Evolutionary conservation across 2,888 invertebrate species (phyloP).

Genomic region (Caenorhabditis zanzibari): DNA sequence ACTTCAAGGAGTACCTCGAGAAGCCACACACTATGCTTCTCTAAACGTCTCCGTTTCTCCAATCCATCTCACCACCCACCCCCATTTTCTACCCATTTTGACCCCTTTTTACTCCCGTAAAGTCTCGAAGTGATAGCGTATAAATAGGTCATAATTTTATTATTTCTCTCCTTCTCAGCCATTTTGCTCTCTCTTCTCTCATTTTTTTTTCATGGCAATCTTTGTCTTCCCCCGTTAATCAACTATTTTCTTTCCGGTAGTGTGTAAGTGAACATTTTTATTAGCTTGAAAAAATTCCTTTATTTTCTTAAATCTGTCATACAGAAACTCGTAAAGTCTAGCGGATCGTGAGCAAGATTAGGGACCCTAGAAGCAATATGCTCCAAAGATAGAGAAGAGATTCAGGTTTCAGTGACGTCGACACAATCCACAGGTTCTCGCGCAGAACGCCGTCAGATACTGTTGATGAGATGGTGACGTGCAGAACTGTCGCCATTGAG

Average conservation of each 20-base stretch:
- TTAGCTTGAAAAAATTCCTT: constrained; percentile 13
- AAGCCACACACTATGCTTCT: constrained; percentile 95
- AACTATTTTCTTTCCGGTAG: constrained; percentile 40
- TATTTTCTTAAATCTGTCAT: constrained; percentile 41
- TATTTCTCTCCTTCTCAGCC: constrained; percentile 9
- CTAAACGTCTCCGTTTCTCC: constrained; percentile 85
- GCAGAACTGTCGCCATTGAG: constrained; percentile 76
- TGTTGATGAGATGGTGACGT: constrained; percentile 64
- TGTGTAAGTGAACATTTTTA: constrained; percentile 27
- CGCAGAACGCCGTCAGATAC: constrained; percentile 66
- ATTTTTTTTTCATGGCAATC: constrained; percentile 23
- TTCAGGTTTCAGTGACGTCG: constrained; percentile 29
- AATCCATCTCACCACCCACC: constrained; percentile 17
- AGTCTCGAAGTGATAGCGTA: constrained; percentile 57
- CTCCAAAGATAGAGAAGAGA: constrained; percentile 21
- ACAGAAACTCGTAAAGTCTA: constrained; percentile 56
- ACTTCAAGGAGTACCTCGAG: constrained; percentile 92
- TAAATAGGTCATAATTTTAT: constrained; percentile 60
- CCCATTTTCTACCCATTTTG: constrained; percentile 24
- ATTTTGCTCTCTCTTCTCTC: constrained; percentile 21
- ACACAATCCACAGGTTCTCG: constrained; percentile 70
- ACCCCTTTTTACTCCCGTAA: constrained; percentile 18
- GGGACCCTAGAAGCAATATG: constrained; percentile 39
- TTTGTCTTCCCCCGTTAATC: constrained; percentile 14
- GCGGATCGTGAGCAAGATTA: constrained; percentile 26